These are phyloP conservation scores for Diachasmimorpha longicaudata DNA, from an alignment of 1,140 invertebrate genomes.

Conservation along the genomic window DNA sequence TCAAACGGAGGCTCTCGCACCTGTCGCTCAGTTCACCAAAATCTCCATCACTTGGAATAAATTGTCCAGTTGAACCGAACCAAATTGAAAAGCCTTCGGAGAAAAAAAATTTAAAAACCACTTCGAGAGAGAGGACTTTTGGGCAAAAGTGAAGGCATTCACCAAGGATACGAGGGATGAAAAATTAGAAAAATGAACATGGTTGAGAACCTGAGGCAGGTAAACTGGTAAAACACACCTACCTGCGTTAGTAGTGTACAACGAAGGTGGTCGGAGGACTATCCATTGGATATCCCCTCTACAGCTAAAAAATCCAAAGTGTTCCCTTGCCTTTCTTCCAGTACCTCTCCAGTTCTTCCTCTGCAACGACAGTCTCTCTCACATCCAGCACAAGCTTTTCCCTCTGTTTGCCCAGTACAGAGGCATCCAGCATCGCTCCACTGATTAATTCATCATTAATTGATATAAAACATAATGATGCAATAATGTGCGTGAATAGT, in stretches of 20 bases:
- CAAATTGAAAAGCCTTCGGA: too few species aligned
- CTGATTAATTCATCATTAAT: too few species aligned
- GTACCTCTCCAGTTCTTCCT: conserved; percentile 44
- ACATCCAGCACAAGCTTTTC: neutral
- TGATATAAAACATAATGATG: too few species aligned
- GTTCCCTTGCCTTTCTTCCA: conserved; percentile 31
- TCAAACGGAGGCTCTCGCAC: neutral
- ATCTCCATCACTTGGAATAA: neutral
- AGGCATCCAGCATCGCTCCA: too few species aligned
- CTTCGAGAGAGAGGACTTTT: too few species aligned
- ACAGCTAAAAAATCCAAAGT: conserved; percentile 26
- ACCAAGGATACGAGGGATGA: too few species aligned
- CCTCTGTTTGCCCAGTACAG: too few species aligned
- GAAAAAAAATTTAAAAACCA: neutral
- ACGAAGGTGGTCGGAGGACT: conserved; percentile 50
- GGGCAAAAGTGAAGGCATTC: too few species aligned
- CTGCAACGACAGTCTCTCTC: conserved; percentile 17
- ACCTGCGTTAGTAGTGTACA: conserved; percentile 33
- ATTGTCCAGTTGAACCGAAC: too few species aligned
- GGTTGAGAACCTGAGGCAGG: conserved; percentile 51
- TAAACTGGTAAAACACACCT: conserved; percentile 47
- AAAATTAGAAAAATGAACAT: neutral
- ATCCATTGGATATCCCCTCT: conserved; percentile 34
- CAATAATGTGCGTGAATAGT: neutral
- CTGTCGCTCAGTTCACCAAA: neutral